Evolutionary conservation across 2,113 vertebrate species (phyloP).

Genomic region (Galemys pyrenaicus): DNA sequence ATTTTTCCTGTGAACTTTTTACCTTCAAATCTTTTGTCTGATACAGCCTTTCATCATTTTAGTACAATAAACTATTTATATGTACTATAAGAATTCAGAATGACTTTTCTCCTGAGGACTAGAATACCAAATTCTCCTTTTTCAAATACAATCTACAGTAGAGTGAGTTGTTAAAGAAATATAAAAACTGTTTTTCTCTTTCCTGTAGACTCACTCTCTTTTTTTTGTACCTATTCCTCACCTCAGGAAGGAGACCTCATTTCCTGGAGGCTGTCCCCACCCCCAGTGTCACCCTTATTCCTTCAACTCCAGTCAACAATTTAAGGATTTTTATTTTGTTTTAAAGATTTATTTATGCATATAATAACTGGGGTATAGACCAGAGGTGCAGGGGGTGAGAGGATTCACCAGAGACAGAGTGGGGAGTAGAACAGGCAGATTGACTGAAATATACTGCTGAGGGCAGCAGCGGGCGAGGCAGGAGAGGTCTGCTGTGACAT

Average conservation of each 20-base stretch:
- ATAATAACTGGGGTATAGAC: too few species aligned
- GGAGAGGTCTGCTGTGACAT: too few species aligned
- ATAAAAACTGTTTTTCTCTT: background rate
- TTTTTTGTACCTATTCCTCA: background rate
- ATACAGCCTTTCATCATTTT: conserved; percentile 28
- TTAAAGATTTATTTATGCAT: too few species aligned
- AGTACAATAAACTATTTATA: conserved; percentile 26
- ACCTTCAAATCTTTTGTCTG: conserved; percentile 60
- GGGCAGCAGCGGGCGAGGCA: too few species aligned
- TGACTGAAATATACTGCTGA: too few species aligned
- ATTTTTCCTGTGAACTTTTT: conserved; percentile 46
- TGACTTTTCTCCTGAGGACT: background rate
- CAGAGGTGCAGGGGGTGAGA: too few species aligned
- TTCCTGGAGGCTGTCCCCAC: background rate
- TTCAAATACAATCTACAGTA: background rate
- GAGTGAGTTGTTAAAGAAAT: background rate
- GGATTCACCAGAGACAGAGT: too few species aligned
- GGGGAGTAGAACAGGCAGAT: too few species aligned
- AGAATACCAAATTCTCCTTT: conserved; percentile 8
- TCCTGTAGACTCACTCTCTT: background rate
- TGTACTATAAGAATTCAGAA: background rate
- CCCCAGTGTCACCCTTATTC: background rate
- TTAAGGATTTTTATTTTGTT: background rate
- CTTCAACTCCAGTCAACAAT: background rate
- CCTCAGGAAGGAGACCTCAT: background rate